These are phyloP conservation scores for Cyprinus carpio DNA, from an alignment of 2,113 vertebrate species.

Conservation along the genomic window DNA sequence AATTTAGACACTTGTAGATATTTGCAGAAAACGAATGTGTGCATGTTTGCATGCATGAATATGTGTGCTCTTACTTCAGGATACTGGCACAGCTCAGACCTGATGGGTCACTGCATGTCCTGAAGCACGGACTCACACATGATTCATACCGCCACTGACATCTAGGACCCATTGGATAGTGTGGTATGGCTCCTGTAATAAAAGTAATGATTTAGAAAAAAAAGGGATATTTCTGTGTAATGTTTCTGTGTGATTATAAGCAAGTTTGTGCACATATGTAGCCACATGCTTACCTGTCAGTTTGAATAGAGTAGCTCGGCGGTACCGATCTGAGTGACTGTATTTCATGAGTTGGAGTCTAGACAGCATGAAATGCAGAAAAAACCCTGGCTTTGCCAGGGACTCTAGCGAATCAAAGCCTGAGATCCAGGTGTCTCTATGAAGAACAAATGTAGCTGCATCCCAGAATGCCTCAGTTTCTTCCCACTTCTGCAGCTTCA, in stretches of 20 bases:
- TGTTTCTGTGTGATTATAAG: background rate
- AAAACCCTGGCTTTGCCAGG: slow-evolving; percentile 82
- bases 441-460: slow-evolving; percentile 85
- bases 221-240: background rate
- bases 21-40: background rate
- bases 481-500: slow-evolving; percentile 85
- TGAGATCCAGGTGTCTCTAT: slow-evolving; percentile 82
- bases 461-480: slow-evolving; percentile 78
- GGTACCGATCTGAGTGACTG: slow-evolving; percentile 82
- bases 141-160: slow-evolving; percentile 93
- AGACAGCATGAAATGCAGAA: slow-evolving; percentile 76
- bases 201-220: slow-evolving; percentile 35
- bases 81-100: slow-evolving; percentile 79
- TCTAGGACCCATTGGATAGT: slow-evolving; percentile 66
- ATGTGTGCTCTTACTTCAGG: slow-evolving; percentile 81
- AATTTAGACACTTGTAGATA: background rate
- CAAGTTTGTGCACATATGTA: background rate
- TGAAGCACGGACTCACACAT: slow-evolving; percentile 89
- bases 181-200: slow-evolving; percentile 74
- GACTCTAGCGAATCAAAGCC: slow-evolving; percentile 91
- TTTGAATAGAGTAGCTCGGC: slow-evolving; percentile 84
- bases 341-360: slow-evolving; percentile 81
- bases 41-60: background rate
- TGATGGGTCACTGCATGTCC: slow-evolving; percentile 87
- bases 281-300: slow-evolving; percentile 78